phyloP scores from a whole-genome alignment of 2,888 invertebrate genomes.

The Carcina quercana region DNA sequence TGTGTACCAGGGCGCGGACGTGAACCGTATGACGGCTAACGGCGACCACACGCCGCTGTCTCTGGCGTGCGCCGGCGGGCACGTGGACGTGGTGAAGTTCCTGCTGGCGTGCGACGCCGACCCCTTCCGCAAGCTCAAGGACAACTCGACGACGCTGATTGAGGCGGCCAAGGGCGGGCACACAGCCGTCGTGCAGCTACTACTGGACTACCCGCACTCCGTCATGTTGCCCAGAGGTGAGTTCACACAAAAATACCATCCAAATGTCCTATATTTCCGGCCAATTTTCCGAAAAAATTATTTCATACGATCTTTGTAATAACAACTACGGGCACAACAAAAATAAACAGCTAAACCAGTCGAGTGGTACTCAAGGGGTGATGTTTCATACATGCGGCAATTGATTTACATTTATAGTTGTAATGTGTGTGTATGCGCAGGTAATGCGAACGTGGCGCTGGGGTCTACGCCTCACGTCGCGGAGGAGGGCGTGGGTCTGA shows the following conservation, averaged over 20 bases:
- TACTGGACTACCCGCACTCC: constrained; percentile 95
- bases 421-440: no score
- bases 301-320: no score
- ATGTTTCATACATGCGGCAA: no score
- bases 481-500: constrained; percentile 34
- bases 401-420: no score
- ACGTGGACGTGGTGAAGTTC: constrained; percentile 93
- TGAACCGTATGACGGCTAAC: constrained; percentile 85
- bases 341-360: no score
- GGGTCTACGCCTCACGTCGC: constrained; percentile 12
- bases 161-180: constrained; percentile 99
- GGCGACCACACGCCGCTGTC: constrained; percentile 98
- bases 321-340: no score
- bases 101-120: constrained; percentile 94
- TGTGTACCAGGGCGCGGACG: constrained; percentile 66
- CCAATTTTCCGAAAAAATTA: no score
- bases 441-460: constrained; percentile 11
- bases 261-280: neutral
- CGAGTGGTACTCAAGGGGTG: no score
- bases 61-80: constrained; percentile 97
- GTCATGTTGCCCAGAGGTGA: constrained; percentile 79
- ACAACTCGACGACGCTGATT: constrained; percentile 98
- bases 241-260: constrained; percentile 19
- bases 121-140: constrained; percentile 97
- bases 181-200: constrained; percentile 93